Base-by-base conservation (phyloP, 2,797 vertebrate species). In the Aratinga solstitialis region DNA sequence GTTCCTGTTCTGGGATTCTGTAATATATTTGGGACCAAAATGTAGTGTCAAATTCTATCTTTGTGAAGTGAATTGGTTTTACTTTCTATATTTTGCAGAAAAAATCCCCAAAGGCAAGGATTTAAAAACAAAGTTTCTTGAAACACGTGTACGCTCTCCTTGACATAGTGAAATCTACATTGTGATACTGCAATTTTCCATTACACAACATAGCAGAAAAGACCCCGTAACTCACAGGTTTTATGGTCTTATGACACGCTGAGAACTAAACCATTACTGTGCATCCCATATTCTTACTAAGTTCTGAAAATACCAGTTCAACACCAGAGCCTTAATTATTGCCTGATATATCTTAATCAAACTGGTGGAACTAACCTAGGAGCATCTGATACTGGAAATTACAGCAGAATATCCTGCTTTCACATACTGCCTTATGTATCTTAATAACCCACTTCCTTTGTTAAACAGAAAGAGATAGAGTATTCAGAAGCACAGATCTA, bases 91-190 rank as follows among this genome's bases (percentile, higher is more conserved):
- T 71, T 71, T 71, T 48, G 30, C 11, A 71, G 30, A 3, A 45
- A 24, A 26, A 19, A 26, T 40, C 3, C n/a, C 21, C 23, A 77
- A 63, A 30, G 3, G 3, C 4, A 59, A 56, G 42, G 23, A 58
- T 72, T 86, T 78, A n/a, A 80, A 87, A 38, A 10, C 10, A 7
- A 21, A 15, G 22, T 54, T 92, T 58, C 24, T 43, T 76, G 17
- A 78, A 89, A 89, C 0, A 0, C 13, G 13, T 40, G 22, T 5
- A 16, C 11, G 6, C 38, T 84, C 34, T 24, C 45, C 84, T 72
- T 81, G 67, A 45, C 32, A 50, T 0, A 54, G n/a, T 0, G 2
- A 68, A 81, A 87, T 66, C 32, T 38, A 34, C 5, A 2, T 0
- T 65, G 21, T 27, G 26, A 51, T 3, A 32, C 8, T 58, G 5